Base-by-base conservation (phyloP, 53 echinoderm and acorn worm genomes). In the Henricia sp. region DNA sequence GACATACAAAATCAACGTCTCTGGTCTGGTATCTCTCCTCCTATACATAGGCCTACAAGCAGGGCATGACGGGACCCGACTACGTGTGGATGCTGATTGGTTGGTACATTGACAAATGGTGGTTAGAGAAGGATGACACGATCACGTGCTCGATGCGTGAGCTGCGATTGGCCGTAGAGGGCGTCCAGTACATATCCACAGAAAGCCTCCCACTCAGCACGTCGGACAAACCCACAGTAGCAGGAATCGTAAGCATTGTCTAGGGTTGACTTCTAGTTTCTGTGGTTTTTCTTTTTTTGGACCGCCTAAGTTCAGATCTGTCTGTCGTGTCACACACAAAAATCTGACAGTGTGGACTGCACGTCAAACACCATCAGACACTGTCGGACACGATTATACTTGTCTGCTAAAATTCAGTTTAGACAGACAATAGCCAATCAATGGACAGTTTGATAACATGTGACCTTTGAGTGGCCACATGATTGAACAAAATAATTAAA, bases 41-140 rank as follows among this genome's bases (percentile, higher is more conserved):
- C 26, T 60, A 11, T 60, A 6, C 20, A 20, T 39, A 95, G 95
- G 95, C 95, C 1, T 95, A 86, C 78, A 91, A 89, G 50, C 76
- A 73, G 12, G 77, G 70, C 2, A 58, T 95, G 67, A 93, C 88
- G 16, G 95, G 95, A 5, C 48, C 80, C 11, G 91, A 85, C 64
- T 89, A 86, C 71, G 91, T 93, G 3, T 95, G 95, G 95, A 76
- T 95, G 53, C 25, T 93, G 25, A 82, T 91, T 19, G 95, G 93
- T 16, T 93, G 93, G 93, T 95, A 95, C 46, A 53, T 29, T 12
- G 52, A 70, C 11, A 82, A 83, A 0, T 95, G 95, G 95, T 95
- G 90, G 62, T 54, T 23, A 36, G 89, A 57, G 14, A 52, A 90
- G 3, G 93, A 95, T 52, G 36, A 80, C 6, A 55, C 72, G 36